Evolutionary conservation across 1,140 invertebrate genomes (phyloP), one percentile per base, ranked within the genome.

Genomic region (Samia ricini): DNA sequence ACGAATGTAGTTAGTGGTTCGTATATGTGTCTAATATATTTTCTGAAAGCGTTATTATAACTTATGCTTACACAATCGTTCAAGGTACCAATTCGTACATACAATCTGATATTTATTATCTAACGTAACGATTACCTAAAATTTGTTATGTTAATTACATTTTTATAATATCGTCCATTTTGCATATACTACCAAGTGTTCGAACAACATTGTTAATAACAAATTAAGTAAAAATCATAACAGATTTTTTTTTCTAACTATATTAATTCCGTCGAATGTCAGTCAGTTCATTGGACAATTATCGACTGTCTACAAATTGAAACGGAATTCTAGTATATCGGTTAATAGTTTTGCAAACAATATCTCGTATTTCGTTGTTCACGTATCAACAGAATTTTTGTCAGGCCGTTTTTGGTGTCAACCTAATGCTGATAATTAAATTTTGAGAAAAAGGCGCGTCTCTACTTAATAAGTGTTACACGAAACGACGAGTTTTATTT

Each of bases 341-440:
- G 64, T 74, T 61, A 77, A 79, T 61, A 76, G 71, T 83, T 81
- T 78, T 68, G 76, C 77, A 78, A 81, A 83, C 77, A 81, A 70
- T 61, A 48, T 48, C 63, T 61, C 65, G 61, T 65, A 51, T 68
- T 60, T 54, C 60, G 56, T 7, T 15, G 58, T 67, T 42, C 63
- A 59, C 61, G 66, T 63, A 33, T 49, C 60, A 59, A 42, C 71
- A 75, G 69, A 75, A 76, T 76, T 72, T 64, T 63, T 52, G 66
- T 67, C 49, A 20, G 56, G 59, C 72, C 72, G 66, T 74, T 71
- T 80, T 81, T 72, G 72, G 80, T 85, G 83, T 83, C 84, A 75
- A 69, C 61, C 76, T 81, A 85, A 87, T 81, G 71, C 69, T 66
- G 85, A 84, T 90, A 90, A 90, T 90, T 85, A 88, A 86, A 88